Evolutionary conservation across 1,140 invertebrate species (phyloP), one percentile per base, ranked within the genome.

Genomic region (Drosophila triauraria): DNA sequence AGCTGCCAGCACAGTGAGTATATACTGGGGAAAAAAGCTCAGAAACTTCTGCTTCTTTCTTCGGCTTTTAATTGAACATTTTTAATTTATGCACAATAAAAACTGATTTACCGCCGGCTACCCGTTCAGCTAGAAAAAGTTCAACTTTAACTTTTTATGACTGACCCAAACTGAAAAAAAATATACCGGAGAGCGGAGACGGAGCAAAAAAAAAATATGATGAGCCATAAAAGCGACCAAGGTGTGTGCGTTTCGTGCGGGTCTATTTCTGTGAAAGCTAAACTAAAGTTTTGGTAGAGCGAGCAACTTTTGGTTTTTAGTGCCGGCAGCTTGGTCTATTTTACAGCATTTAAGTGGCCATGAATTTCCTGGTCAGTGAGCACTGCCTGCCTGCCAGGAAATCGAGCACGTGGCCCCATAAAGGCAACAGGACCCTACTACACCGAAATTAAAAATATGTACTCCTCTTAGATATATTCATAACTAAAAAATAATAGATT

Each of bases 81-180:
- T 88, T 87, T 88, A 87, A 87, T 88, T 87, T 87, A 87, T 87
- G 83, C 84, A 87, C 78, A 83, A 88, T 87, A 87, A 88, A 88
- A 87, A 80, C 83, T 75, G 83, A 87, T 87, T 87, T 83, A 87
- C 68, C 80, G 72, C 40, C 53, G 23, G 60, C 58, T 44, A 75
- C 50, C 70, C 75, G 53, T 30, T 64, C 58, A 46, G 69, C 68
- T 61, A 69, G 40, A 81, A 86, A 86, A 87, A 69, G 61, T 85
- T 78, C 43, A 78, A 46, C 75, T 78, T 70, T 63, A 88, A 75
- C 80, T 88, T 88, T 86, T 84, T 83, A 88, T 67, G 74, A 68
- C 76, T 70, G 76, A 80, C 84, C 64, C 64, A 30, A 87, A 54
- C 42, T n/a, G 44, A 12, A 46, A 69, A 69, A 59, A 59, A 32